A percentile compares a stretch with the other conserved stretches of the same genome.
Conservation (phyloP, 2,797 vertebrate genomes). For the Hyperoplus lanceolatus region DNA sequence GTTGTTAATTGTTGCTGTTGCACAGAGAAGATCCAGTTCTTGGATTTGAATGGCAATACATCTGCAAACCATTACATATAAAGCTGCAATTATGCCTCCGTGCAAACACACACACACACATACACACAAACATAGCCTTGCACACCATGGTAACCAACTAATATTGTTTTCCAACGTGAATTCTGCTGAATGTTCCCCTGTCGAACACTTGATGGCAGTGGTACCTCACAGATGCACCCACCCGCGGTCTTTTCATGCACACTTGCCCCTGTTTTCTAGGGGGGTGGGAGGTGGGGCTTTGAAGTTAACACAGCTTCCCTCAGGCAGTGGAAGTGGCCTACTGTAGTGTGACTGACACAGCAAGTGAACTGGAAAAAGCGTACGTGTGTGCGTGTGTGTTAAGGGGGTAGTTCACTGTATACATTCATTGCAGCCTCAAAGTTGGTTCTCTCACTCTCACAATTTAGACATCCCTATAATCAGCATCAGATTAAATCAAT, state of each 20-base stretch:
- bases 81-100: constrained; percentile 61
- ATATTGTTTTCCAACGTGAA: constrained; percentile 15
- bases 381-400: constrained; percentile 45
- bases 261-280: constrained; percentile 65
- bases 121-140: constrained; percentile 40
- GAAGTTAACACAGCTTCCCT: constrained; percentile 71
- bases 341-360: constrained; percentile 75
- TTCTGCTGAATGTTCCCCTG: constrained; percentile 33
- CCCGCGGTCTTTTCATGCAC: constrained; percentile 55
- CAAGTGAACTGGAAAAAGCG: constrained; percentile 72
- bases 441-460: constrained; percentile 34
- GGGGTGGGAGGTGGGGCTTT: constrained; percentile 63
- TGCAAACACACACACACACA: constrained; percentile 15
- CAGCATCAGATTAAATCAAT: constrained; percentile 20
- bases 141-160: constrained; percentile 23
- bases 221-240: constrained; percentile 59
- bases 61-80: constrained; percentile 79
- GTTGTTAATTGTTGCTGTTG: constrained; percentile 61
- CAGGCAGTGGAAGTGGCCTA: constrained; percentile 79
- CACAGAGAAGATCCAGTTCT: constrained; percentile 59
- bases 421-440: constrained; percentile 65
- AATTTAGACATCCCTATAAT: constrained; percentile 45
- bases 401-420: constrained; percentile 51
- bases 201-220: constrained; percentile 79
- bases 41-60: constrained; percentile 66